Conservation (phyloP, 2,797 vertebrate species). For the Rhinatrema bivittatum region DNA sequence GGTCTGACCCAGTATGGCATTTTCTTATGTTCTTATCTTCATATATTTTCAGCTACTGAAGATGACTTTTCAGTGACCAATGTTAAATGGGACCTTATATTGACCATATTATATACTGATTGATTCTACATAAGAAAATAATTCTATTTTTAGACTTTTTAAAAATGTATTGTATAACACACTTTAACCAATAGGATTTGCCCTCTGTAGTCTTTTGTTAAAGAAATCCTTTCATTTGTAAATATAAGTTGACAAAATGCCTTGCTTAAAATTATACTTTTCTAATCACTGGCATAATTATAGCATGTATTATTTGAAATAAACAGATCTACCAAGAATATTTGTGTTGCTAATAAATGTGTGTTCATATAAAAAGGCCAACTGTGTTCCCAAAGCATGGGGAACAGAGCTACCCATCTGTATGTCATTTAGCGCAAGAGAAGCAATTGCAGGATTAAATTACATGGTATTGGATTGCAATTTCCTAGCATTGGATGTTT, state of each 20-base stretch:
- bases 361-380: constrained; percentile 60
- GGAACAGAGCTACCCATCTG: constrained; percentile 72
- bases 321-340: constrained; percentile 45
- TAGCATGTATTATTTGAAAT: constrained; percentile 48
- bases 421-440: constrained; percentile 76
- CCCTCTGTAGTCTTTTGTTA: neutral
- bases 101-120: too few species aligned
- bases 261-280: too few species aligned
- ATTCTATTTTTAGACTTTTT: too few species aligned
- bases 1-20: too few species aligned
- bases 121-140: too few species aligned
- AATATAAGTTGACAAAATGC: constrained; percentile 36
- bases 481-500: constrained; percentile 75
- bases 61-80: too few species aligned
- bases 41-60: too few species aligned
- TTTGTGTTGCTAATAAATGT: constrained; percentile 43
- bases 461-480: constrained; percentile 79
- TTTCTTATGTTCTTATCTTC: too few species aligned
- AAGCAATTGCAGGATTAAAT: constrained; percentile 79
- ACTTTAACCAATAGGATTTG: too few species aligned
- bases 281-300: constrained; percentile 42
- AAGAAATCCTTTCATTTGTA: constrained; percentile 18
- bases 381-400: constrained; percentile 57
- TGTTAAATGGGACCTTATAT: too few species aligned
- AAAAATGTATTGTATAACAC: too few species aligned